phyloP scores from a whole-genome alignment of 2,797 vertebrate genomes.

The Spea hammondii region DNA sequence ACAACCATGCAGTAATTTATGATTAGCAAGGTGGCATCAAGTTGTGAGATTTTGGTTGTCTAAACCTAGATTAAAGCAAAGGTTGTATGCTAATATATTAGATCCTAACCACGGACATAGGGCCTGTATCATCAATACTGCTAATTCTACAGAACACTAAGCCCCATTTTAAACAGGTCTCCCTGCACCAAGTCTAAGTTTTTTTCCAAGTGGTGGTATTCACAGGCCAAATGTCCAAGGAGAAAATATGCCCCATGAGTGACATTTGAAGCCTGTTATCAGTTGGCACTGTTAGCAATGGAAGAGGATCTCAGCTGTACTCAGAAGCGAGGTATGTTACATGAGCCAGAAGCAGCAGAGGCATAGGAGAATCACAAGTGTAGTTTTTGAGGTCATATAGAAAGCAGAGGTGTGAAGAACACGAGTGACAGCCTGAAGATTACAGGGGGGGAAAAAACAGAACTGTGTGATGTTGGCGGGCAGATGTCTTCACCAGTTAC shows the following conservation, averaged over 20 bases:
- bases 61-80: too few relatives aligned
- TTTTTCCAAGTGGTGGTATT: too few relatives aligned
- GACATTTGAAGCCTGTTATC: slow-evolving; percentile 9
- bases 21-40: too few relatives aligned
- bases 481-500: slow-evolving; percentile 63
- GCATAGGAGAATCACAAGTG: slow-evolving; percentile 44
- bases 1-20: not conserved
- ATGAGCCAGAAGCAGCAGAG: slow-evolving; percentile 55
- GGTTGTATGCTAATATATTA: too few relatives aligned
- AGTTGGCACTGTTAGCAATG: slow-evolving; percentile 60
- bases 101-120: not conserved
- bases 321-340: slow-evolving; percentile 57
- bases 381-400: slow-evolving; percentile 65
- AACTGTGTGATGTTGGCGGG: slow-evolving; percentile 60
- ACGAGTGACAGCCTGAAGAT: slow-evolving; percentile 64
- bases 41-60: too few relatives aligned
- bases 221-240: too few relatives aligned
- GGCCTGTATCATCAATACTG: not conserved
- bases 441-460: slow-evolving; percentile 56
- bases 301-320: slow-evolving; percentile 54
- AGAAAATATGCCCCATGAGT: too few relatives aligned
- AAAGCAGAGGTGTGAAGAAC: slow-evolving; percentile 60
- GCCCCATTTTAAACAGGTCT: too few relatives aligned
- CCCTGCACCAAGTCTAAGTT: too few relatives aligned
- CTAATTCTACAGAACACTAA: too few relatives aligned